These are phyloP conservation scores for Clarias laeviceps DNA, from an alignment of 2,797 vertebrate species.

Conservation along the genomic window DNA sequence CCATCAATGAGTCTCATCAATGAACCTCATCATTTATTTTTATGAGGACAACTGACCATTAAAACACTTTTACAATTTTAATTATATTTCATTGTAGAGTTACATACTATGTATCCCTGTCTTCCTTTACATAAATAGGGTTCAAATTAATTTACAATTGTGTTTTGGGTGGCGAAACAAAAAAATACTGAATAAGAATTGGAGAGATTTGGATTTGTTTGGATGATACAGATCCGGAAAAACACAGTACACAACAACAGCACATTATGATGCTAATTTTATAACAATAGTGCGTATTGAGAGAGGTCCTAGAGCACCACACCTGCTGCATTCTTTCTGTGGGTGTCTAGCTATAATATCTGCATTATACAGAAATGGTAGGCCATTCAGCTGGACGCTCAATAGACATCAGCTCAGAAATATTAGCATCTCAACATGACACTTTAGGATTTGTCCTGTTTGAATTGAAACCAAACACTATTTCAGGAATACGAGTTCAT, in stretches of 20 bases:
- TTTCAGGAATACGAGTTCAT: slow-evolving; percentile 45
- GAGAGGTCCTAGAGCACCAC: slow-evolving; percentile 37
- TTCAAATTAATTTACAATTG: neutral
- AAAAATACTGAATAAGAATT: slow-evolving; percentile 4
- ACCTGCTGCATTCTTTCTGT: slow-evolving; percentile 53
- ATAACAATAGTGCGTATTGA: slow-evolving; percentile 39
- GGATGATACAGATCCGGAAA: slow-evolving; percentile 25
- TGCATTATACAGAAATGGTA: slow-evolving; percentile 37
- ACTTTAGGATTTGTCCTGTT: slow-evolving; percentile 71
- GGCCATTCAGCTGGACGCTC: slow-evolving; percentile 48
- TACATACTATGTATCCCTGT: neutral
- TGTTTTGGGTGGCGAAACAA: neutral
- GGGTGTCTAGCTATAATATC: slow-evolving; percentile 32
- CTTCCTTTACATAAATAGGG: neutral
- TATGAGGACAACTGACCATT: neutral
- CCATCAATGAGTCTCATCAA: too few species aligned
- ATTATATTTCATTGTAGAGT: neutral
- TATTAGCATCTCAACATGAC: slow-evolving; percentile 67
- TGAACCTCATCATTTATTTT: too few species aligned
- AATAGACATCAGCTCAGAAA: slow-evolving; percentile 66
- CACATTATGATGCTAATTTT: slow-evolving; percentile 47
- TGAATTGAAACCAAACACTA: slow-evolving; percentile 69
- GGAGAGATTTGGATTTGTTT: slow-evolving; percentile 34
- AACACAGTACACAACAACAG: slow-evolving; percentile 18
- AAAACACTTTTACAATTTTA: neutral